A percentile compares a stretch with the other conserved stretches of the same genome.
phyloP scores from a whole-genome alignment of 2,797 vertebrate species.

The Cryptoprocta ferox region DNA sequence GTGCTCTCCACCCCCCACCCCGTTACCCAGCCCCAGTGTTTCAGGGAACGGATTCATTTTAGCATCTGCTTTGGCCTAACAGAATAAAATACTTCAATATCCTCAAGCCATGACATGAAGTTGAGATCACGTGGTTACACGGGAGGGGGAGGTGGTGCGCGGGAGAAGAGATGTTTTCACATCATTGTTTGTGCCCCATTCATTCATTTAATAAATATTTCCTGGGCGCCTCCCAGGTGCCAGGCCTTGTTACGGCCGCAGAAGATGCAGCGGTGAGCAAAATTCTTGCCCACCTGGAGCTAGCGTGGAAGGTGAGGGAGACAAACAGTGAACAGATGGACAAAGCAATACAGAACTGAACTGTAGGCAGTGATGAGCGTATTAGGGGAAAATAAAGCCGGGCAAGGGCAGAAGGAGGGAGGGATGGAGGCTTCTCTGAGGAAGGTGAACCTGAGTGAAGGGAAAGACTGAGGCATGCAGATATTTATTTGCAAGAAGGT shows the following conservation, averaged over 20 bases:
- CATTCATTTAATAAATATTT: slow-evolving; percentile 11
- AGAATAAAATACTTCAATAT: background rate
- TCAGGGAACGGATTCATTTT: background rate
- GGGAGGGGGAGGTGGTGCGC: accelerated
- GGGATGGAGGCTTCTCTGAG: background rate
- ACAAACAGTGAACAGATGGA: background rate
- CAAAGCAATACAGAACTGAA: no score
- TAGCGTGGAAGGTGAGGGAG: background rate
- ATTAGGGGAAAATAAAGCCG: background rate
- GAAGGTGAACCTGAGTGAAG: background rate
- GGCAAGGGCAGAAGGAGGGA: background rate
- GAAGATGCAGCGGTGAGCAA: background rate
- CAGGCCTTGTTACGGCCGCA: background rate
- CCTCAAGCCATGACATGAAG: background rate
- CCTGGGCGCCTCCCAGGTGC: background rate
- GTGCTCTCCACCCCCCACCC: background rate
- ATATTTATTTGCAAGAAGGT: background rate
- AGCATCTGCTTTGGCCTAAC: background rate
- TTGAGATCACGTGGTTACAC: background rate
- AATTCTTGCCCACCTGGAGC: background rate
- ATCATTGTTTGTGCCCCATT: background rate
- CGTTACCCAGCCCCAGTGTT: background rate
- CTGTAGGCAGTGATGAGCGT: background rate
- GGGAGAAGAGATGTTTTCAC: background rate
- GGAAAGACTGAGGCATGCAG: background rate